phyloP scores from a whole-genome alignment of 2,113 vertebrate species.

The Pluvialis apricaria region DNA sequence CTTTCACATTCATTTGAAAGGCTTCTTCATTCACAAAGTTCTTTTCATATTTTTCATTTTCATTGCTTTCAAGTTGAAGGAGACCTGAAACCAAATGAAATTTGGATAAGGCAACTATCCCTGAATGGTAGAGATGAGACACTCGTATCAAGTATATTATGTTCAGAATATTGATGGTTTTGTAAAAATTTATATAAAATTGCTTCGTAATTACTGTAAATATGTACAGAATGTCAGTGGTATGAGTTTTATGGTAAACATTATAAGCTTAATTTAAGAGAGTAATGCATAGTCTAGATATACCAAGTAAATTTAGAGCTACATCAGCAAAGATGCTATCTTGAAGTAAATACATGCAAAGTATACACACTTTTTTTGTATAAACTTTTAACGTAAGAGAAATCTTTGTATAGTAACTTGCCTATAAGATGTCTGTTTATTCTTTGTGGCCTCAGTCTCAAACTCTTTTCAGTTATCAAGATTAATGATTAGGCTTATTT shows the following conservation, averaged over 20 bases:
- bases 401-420: neutral
- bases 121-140: neutral
- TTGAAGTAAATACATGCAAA: neutral
- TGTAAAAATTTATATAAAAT: constrained; percentile 6
- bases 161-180: constrained; percentile 2
- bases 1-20: neutral
- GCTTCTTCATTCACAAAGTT: neutral
- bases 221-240: constrained; percentile 12
- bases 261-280: constrained; percentile 20
- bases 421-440: neutral
- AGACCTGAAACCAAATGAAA: neutral
- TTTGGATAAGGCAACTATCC: neutral
- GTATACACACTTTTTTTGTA: neutral
- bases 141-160: neutral
- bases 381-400: neutral
- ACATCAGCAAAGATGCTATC: constrained; percentile 2
- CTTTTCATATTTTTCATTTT: constrained; percentile 3
- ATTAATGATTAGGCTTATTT: constrained; percentile 54
- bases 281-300: neutral
- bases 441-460: neutral
- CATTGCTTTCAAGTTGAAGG: neutral
- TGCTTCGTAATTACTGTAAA: constrained; percentile 8
- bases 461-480: constrained; percentile 34
- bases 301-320: neutral
- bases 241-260: constrained; percentile 31